Percentiles rank a stretch among this genome's conserved stretches.
These are phyloP conservation scores for Aphidius colemani DNA, from an alignment of 2,888 invertebrate genomes.

Conservation along the genomic window DNA sequence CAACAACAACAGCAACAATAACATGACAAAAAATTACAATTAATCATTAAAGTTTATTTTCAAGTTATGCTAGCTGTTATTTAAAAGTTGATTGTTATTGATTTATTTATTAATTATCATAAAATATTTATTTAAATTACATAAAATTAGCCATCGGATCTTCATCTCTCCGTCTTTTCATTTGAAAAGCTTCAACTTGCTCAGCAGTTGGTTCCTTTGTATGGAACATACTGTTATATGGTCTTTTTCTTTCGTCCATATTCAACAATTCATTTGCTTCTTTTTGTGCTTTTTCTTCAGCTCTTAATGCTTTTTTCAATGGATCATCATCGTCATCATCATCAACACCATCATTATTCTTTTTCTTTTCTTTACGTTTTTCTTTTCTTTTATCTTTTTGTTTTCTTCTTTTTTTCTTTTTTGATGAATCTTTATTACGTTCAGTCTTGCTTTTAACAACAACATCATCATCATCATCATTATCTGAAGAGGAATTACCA, in stretches of 20 bases:
- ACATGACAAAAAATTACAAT: too few relatives aligned
- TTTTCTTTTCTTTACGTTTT: constrained; percentile 52
- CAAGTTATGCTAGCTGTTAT: too few relatives aligned
- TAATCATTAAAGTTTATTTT: too few relatives aligned
- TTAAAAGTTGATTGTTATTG: too few relatives aligned
- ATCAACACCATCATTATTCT: constrained; percentile 56
- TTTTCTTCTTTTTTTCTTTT: constrained; percentile 62
- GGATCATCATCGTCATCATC: constrained; percentile 60
- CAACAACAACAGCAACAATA: too few relatives aligned
- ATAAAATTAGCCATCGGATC: constrained; percentile 91
- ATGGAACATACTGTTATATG: constrained; percentile 90
- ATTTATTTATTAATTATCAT: too few relatives aligned
- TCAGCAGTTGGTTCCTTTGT: constrained; percentile 86
- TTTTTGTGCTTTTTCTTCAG: constrained; percentile 67
- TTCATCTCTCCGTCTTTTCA: constrained; percentile 81
- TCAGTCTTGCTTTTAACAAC: constrained; percentile 55
- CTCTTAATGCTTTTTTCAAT: constrained; percentile 68
- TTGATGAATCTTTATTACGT: constrained; percentile 61
- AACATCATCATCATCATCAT: constrained; percentile 61
- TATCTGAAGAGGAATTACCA: constrained; percentile 58
- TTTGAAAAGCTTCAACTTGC: constrained; percentile 91
- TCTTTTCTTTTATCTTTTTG: constrained; percentile 59
- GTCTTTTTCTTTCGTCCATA: constrained; percentile 87
- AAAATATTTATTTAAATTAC: too few relatives aligned
- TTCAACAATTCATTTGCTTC: constrained; percentile 70